Conservation (phyloP, 2,797 vertebrate genomes). For the Acipenser oxyrinchus region DNA sequence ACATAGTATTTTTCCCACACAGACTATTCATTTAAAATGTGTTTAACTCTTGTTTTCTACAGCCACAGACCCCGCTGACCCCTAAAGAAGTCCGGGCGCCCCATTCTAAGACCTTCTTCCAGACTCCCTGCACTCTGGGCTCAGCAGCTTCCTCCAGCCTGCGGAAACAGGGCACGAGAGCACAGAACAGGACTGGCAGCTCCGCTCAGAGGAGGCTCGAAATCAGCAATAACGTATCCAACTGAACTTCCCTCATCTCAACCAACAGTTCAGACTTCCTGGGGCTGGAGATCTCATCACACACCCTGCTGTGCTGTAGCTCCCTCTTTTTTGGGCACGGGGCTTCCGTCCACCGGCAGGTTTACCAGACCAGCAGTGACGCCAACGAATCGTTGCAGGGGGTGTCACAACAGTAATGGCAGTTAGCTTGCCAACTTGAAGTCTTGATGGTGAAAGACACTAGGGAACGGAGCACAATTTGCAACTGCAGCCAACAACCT, state of each 20-base stretch:
- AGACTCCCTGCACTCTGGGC: conserved; percentile 73
- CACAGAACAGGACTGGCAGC: conserved; percentile 44
- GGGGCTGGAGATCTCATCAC: too few species aligned
- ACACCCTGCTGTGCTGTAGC: too few species aligned
- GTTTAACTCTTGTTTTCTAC: conserved; percentile 14
- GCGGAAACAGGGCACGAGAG: conserved; percentile 52
- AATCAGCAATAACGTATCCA: conserved; percentile 55
- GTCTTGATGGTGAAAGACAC: neutral
- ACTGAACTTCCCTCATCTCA: conserved; percentile 33
- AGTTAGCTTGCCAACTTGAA: neutral
- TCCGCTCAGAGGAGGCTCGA: conserved; percentile 85
- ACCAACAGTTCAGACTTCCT: too few species aligned
- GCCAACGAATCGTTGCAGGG: neutral
- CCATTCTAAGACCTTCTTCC: conserved; percentile 74
- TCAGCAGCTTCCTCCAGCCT: conserved; percentile 32
- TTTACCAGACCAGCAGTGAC: too few species aligned
- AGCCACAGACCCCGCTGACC: conserved; percentile 67
- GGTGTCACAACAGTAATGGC: neutral
- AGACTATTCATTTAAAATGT: too few species aligned
- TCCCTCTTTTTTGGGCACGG: too few species aligned
- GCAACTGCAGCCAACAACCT: too few species aligned
- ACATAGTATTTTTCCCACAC: too few species aligned
- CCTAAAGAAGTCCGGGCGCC: conserved; percentile 60
- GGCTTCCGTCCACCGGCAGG: too few species aligned
- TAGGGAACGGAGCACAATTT: too few species aligned